Base-by-base conservation (phyloP, 2,113 vertebrate genomes). In the Crotalus tigris region DNA sequence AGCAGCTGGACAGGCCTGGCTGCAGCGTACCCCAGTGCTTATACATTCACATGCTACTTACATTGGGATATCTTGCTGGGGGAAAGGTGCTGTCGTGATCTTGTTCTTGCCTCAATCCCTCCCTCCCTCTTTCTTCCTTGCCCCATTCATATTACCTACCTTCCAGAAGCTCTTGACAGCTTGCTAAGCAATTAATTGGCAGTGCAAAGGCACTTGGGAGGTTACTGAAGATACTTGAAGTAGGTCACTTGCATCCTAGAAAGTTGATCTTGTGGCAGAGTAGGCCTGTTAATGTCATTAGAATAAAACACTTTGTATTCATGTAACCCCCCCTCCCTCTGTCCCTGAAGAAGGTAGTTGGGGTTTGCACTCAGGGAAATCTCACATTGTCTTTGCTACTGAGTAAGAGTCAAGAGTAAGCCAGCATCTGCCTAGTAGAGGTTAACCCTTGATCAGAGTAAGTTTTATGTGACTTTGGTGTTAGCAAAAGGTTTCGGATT, bases 401-500 rank as follows among this genome's bases (percentile, higher is more conserved):
- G 94, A 93, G 64, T 49, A 33, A 26, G 87, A 89, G 61, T 89
- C 53, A 90, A 90, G 69, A 2, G 94, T 95, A 93, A 94, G 94
- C 94, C 96, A 95, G 95, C 94, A 93, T 88, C 89, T 92, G 94
- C 39, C 87, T 95, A 96, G 96, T 93, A 86, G 93, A 97, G 96
- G 92, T 85, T 89, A 94, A 92, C 90, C 96, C 96, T 94, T 92
- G 92, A 96, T 93, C 94, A 94, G 95, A 96, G 94, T 93, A 95
- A 93, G 94, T 96, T 97, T 96, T 96, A 96, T 98, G 97, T 97
- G 97, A 96, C 96, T 98, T 97, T 97, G 97, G 96, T 97, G 97
- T 97, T 97, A 97, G 97, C 94, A 97, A 95, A 98, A 98, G 97
- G 97, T 98, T 97, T 97, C 95, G 97, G 98, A 98, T 98, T 98